Percentiles rank a stretch among this genome's conserved stretches.
phyloP scores from a whole-genome alignment of 2,888 invertebrate species.

The Campoplex capitator region DNA sequence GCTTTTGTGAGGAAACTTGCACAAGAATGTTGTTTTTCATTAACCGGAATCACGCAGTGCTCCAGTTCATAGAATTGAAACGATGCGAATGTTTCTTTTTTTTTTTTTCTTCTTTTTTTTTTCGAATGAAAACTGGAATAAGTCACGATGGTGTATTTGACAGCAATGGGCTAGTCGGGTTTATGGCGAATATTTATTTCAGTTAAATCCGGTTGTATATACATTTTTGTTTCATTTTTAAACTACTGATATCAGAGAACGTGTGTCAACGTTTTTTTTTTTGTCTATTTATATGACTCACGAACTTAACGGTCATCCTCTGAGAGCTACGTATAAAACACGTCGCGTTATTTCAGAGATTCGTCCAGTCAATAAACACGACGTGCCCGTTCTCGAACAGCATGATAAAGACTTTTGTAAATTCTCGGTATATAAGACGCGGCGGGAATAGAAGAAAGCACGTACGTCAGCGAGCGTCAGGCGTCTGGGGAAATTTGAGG shows the following conservation, averaged over 20 bases:
- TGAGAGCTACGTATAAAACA: not conserved
- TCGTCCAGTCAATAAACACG: constrained; percentile 41
- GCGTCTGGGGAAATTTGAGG: constrained; percentile 1
- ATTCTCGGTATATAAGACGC: constrained; percentile 30
- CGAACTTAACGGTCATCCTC: not conserved
- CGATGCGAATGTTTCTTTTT: not conserved
- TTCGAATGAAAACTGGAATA: not conserved
- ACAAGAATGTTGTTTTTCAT: constrained; percentile 31
- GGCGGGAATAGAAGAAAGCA: not conserved
- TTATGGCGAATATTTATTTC: not conserved
- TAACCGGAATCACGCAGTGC: constrained; percentile 23
- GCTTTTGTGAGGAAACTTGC: constrained; percentile 26
- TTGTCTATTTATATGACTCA: constrained; percentile 4
- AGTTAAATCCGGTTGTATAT: not conserved
- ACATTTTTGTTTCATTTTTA: not conserved
- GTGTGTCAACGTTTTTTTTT: not conserved
- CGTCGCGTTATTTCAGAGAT: constrained; percentile 16
- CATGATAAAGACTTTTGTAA: constrained; percentile 13
- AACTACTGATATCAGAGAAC: not conserved
- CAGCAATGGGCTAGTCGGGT: not conserved
- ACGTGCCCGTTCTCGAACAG: constrained; percentile 25
- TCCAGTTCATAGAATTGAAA: not conserved
- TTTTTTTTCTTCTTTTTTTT: not conserved
- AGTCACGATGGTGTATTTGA: not conserved
- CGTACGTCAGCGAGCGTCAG: not conserved